A percentile compares a stretch with the other conserved stretches of the same genome.
Evolutionary conservation across 2,888 invertebrate genomes (phyloP).

Genomic region (Sarcophaga rosellei): DNA sequence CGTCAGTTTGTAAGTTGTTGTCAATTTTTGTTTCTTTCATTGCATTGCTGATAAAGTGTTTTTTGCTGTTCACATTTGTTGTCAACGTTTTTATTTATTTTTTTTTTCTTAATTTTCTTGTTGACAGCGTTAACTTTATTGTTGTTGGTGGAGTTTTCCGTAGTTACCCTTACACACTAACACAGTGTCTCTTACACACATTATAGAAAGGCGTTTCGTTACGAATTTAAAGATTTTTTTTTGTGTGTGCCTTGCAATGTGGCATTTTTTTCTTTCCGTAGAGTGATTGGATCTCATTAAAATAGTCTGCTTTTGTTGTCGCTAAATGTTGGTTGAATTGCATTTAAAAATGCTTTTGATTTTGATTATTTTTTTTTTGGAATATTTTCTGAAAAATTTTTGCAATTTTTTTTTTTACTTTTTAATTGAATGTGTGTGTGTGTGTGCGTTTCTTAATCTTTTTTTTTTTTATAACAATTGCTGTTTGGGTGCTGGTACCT

Average conservation of each 20-base stretch:
- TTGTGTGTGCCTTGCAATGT: conserved; percentile 5
- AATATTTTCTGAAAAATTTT: neutral
- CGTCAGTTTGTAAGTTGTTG: conserved; percentile 11
- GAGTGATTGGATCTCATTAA: conserved; percentile 55
- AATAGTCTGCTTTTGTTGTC: conserved; percentile 60
- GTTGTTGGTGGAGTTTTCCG: conserved; percentile 3
- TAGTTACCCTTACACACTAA: neutral
- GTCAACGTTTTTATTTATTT: neutral
- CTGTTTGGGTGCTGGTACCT: conserved; percentile 30
- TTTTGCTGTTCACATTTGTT: conserved; percentile 25
- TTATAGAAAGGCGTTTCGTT: conserved; percentile 51
- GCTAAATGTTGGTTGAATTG: conserved; percentile 31
- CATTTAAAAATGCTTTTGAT: conserved; percentile 22
- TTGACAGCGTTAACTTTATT: neutral
- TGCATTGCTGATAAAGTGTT: conserved; percentile 40
- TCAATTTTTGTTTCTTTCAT: neutral
- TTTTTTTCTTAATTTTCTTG: conserved; percentile 37
- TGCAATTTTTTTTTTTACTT: neutral
- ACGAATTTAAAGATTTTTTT: conserved; percentile 36
- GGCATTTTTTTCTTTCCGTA: conserved; percentile 19
- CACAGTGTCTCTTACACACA: neutral
- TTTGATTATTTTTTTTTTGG: too few species aligned
- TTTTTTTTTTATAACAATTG: neutral
- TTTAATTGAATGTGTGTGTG: neutral
- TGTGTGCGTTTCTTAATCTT: neutral